These are phyloP conservation scores for Drosophila equinoxialis DNA, from an alignment of 1,140 invertebrate genomes.

Conservation along the genomic window DNA sequence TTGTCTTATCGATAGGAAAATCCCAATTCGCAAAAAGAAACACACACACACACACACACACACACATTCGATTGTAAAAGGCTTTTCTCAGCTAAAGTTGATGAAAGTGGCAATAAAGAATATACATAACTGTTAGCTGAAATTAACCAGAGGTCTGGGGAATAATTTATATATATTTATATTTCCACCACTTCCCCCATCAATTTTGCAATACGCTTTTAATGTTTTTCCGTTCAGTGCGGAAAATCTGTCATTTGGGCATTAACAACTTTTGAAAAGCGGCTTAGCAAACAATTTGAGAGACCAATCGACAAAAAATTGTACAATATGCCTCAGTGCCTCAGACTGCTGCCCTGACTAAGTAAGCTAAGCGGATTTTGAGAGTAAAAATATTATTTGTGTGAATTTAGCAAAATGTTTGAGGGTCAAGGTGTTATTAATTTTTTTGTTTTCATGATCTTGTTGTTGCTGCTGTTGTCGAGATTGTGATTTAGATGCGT, in stretches of 20 bases:
- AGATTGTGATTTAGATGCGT: constrained; percentile 4
- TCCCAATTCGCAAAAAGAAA: background rate
- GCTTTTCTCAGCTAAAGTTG: background rate
- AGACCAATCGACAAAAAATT: constrained; percentile 34
- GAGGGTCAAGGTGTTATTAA: constrained; percentile 2
- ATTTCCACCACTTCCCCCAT: no score
- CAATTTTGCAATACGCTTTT: background rate
- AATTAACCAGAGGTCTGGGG: background rate
- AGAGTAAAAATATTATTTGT: constrained; percentile 10
- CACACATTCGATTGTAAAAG: background rate
- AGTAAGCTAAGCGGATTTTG: constrained; percentile 6
- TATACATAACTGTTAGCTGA: background rate
- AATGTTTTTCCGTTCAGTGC: constrained; percentile 28
- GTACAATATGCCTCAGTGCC: background rate
- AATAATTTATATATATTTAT: background rate
- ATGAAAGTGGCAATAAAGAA: background rate
- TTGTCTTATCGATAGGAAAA: background rate
- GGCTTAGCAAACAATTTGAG: constrained; percentile 65
- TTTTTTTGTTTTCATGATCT: background rate
- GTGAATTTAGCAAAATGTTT: background rate
- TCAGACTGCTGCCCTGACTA: background rate
- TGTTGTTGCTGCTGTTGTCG: constrained; percentile 1
- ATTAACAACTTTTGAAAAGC: constrained; percentile 60
- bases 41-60: no score
- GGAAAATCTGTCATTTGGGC: constrained; percentile 54